A percentile compares a stretch with the other conserved stretches of the same genome.
phyloP scores from a whole-genome alignment of 2,888 invertebrate species.

The Nephrotoma guestfalica region DNA sequence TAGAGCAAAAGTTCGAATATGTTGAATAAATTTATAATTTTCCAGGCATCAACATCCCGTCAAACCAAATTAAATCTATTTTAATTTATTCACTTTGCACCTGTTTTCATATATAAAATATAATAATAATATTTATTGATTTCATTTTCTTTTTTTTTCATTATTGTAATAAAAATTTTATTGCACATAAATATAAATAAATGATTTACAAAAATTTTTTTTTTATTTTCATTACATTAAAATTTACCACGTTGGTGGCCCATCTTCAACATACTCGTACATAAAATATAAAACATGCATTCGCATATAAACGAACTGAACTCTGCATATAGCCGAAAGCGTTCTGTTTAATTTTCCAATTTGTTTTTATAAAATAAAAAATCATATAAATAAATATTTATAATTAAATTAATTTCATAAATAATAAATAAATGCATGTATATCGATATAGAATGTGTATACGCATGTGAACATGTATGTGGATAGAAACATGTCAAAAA shows the following conservation, averaged over 20 bases:
- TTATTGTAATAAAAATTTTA: background rate
- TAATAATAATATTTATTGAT: background rate
- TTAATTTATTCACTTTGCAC: background rate
- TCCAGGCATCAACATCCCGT: background rate
- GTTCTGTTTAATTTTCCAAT: background rate
- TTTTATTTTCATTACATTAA: background rate
- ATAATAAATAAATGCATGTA: background rate
- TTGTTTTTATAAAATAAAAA: background rate
- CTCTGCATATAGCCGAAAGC: background rate
- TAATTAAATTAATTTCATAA: background rate
- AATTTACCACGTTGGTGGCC: background rate
- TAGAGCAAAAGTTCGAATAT: background rate
- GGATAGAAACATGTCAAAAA: background rate
- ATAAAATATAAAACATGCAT: background rate
- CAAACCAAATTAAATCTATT: background rate
- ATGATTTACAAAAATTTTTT: background rate
- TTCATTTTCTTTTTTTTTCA: background rate
- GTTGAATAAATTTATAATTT: background rate
- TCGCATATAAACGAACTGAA: background rate
- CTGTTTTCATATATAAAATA: background rate
- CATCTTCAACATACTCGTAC: background rate
- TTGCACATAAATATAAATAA: background rate
- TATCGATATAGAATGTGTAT: background rate
- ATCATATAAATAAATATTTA: background rate
- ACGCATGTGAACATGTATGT: background rate